phyloP scores from a whole-genome alignment of 1,140 invertebrate species.

The Drosophila quadrilineata region DNA sequence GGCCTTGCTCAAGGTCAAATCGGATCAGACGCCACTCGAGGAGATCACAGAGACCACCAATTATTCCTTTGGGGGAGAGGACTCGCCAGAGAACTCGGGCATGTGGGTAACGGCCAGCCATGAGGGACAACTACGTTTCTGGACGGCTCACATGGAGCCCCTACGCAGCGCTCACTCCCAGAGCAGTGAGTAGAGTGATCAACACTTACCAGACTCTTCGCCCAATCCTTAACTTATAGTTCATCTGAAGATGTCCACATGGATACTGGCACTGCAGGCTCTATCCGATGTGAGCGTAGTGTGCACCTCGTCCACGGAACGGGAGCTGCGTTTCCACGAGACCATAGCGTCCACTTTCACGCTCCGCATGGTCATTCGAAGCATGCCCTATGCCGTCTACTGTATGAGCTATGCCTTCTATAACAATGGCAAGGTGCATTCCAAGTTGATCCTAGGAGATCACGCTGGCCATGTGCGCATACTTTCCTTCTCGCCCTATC shows the following conservation, averaged over 20 bases:
- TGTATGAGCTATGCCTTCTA: slow-evolving; percentile 86
- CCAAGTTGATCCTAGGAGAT: slow-evolving; percentile 86
- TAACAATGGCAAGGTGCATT: slow-evolving; percentile 83
- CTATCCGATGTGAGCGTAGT: slow-evolving; percentile 87
- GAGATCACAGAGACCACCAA: slow-evolving; percentile 41
- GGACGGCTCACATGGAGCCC: slow-evolving; percentile 85
- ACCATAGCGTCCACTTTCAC: slow-evolving; percentile 86
- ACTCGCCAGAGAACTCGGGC: slow-evolving; percentile 82
- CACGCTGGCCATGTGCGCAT: slow-evolving; percentile 85
- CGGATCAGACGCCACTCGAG: slow-evolving; percentile 59
- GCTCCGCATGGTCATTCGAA: slow-evolving; percentile 84
- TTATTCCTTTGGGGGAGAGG: slow-evolving; percentile 49
- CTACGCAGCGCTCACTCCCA: slow-evolving; percentile 84
- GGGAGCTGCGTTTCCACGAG: slow-evolving; percentile 88
- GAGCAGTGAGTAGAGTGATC: slow-evolving; percentile 82
- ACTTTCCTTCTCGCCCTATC: slow-evolving; percentile 83
- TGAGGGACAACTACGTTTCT: slow-evolving; percentile 87
- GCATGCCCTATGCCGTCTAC: slow-evolving; percentile 82
- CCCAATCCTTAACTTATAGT: slow-evolving; percentile 45
- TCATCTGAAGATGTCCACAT: slow-evolving; percentile 83
- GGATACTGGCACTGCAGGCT: slow-evolving; percentile 85
- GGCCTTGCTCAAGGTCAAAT: slow-evolving; percentile 83
- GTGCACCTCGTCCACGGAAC: slow-evolving; percentile 86
- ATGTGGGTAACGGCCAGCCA: slow-evolving; percentile 86
- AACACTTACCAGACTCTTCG: not conserved